A percentile compares a stretch with the other conserved stretches of the same genome.
Conservation (phyloP, 2,113 vertebrate species). For the Cervus canadensis region DNA sequence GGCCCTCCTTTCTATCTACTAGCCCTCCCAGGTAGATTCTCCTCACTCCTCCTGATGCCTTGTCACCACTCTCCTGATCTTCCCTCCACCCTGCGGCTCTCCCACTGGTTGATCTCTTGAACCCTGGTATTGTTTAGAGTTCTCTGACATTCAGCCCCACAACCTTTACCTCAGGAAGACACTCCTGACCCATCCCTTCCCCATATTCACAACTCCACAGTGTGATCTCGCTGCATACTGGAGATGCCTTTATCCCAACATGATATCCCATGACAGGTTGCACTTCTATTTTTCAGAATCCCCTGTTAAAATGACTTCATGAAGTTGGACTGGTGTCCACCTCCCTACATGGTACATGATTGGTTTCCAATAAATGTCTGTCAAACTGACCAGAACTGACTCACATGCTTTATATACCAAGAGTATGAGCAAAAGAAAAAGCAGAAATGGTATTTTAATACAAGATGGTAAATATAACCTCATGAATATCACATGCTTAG, state of each 20-base stretch:
- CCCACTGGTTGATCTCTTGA: no score
- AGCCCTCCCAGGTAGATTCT: neutral
- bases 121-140: no score
- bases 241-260: neutral
- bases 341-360: accelerated
- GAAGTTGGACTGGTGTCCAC: neutral
- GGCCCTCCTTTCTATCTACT: no score
- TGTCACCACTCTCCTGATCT: neutral
- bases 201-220: neutral
- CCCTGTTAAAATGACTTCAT: neutral
- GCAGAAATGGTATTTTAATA: neutral
- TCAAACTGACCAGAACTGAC: neutral
- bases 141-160: neutral
- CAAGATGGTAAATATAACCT: neutral
- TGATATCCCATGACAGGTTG: neutral
- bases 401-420: no score
- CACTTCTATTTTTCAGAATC: neutral
- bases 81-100: neutral
- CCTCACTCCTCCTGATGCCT: neutral
- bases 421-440: neutral
- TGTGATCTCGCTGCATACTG: neutral
- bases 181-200: neutral
- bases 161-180: neutral
- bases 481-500: neutral
- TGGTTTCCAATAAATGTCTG: neutral